Conservation (phyloP, 2,113 vertebrate species). For the Apodemus sylvaticus region DNA sequence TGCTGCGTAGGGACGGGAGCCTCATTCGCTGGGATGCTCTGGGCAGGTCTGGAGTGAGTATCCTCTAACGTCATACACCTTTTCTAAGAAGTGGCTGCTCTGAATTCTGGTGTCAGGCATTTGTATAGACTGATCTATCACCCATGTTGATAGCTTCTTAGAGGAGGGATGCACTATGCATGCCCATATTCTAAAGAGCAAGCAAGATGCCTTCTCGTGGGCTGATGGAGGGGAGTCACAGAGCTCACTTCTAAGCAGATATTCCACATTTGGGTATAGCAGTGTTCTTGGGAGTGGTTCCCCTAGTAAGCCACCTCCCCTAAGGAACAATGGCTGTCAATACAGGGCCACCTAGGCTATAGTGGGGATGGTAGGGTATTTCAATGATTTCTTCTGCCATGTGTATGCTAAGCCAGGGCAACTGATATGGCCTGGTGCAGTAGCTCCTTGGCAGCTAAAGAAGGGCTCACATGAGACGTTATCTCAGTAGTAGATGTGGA, state of each 20-base stretch:
- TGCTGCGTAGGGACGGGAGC: no score
- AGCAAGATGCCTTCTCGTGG: not conserved
- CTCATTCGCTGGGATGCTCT: slow-evolving; percentile 1
- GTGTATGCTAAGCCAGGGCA: not conserved
- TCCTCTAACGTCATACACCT: not conserved
- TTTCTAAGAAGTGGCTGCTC: not conserved
- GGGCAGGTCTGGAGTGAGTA: not conserved
- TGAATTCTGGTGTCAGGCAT: not conserved
- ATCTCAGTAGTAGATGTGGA: not conserved
- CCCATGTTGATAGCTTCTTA: not conserved
- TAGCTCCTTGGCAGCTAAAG: not conserved
- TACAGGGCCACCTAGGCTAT: not conserved
- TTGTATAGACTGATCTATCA: not conserved
- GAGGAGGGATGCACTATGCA: not conserved
- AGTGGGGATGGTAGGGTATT: no score
- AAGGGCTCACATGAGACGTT: not conserved
- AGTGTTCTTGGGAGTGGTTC: not conserved
- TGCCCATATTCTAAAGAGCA: not conserved
- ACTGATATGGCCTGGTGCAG: not conserved
- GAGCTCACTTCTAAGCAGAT: not conserved
- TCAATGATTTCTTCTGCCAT: not conserved
- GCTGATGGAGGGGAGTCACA: not conserved
- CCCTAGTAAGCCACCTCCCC: not conserved
- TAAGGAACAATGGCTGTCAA: not conserved
- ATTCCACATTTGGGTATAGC: not conserved